Base-by-base conservation (phyloP, 2,888 invertebrate species). In the Thymelicus sylvestris region DNA sequence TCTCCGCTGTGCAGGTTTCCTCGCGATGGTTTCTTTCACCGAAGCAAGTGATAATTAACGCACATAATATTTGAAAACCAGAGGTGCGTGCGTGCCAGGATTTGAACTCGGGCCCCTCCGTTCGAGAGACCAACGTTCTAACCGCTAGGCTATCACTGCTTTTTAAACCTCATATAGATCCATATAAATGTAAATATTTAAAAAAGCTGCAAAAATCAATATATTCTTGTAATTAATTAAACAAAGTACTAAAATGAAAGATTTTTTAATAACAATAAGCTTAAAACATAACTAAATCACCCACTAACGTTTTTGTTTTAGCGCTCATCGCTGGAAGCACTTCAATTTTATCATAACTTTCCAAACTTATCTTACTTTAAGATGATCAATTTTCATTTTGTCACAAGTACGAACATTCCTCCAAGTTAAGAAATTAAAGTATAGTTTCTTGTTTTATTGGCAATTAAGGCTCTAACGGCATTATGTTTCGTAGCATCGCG, bases 341-440 rank as follows among this genome's bases (percentile, higher is more conserved):
- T 89, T 86, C 77, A 84, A 83, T 86, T 85, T 87, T 85, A 84
- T 89, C 89, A 88, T 88, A 91, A 92, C 89, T 91, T 92, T 84
- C 80, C 81, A 86, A 91, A 92, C 89, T 92, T 92, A 90, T 91
- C 90, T 89, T 90, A 88, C 90, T 91, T 89, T 89, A 86, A 78
- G 83, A 83, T 86, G 87, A 92, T 93, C 92, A 92, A 92, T 93
- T 93, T 91, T 92, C 90, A 91, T 93, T 92, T 87, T 84, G 86
- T 81, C 81, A 81, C 85, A 85, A 91, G 91, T 88, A 90, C 83
- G 81, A 83, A 83, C 76, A 75, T 73, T 76, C 83, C 86, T 83
- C 66, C 62, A 84, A 83, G 85, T 83, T 79, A 86, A 82, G 85
- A 83, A 84, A 85, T 79, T 79, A 79, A 80, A 80, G 77, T 77